phyloP scores from a whole-genome alignment of 2,113 vertebrate species.

The Paraplagusia blochii region DNA sequence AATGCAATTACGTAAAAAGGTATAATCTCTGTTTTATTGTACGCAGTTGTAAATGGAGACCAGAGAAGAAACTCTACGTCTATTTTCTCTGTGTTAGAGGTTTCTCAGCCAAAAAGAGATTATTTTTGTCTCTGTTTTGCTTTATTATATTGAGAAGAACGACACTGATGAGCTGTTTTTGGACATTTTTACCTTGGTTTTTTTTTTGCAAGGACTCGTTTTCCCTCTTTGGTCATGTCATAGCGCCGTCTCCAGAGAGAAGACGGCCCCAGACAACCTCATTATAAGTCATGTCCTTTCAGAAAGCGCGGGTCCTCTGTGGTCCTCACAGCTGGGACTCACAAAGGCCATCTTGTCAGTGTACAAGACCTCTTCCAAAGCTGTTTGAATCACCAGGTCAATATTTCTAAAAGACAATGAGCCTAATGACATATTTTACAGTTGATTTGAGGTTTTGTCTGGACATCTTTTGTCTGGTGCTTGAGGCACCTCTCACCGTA shows the following conservation, averaged over 20 bases:
- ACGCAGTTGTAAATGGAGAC: constrained; percentile 13
- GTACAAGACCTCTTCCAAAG: constrained; percentile 39
- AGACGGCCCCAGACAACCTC: constrained; percentile 52
- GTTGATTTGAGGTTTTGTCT: constrained; percentile 68
- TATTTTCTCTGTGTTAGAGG: neutral
- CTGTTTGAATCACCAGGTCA: constrained; percentile 47
- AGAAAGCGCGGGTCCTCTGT: constrained; percentile 23
- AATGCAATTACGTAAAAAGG: constrained; percentile 27
- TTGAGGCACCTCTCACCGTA: constrained; percentile 42
- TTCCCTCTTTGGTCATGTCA: constrained; percentile 36
- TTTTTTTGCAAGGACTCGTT: constrained; percentile 48
- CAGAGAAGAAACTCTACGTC: neutral
- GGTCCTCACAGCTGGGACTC: constrained; percentile 36
- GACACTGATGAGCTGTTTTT: constrained; percentile 1
- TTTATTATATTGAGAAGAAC: constrained; percentile 5
- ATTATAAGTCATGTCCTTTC: constrained; percentile 60
- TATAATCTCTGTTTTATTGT: constrained; percentile 22
- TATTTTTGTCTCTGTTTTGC: neutral
- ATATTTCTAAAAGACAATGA: constrained; percentile 64
- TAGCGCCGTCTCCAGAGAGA: constrained; percentile 29
- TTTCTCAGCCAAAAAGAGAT: neutral
- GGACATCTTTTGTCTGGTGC: constrained; percentile 47
- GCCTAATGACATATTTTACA: constrained; percentile 71
- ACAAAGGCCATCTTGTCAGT: constrained; percentile 61
- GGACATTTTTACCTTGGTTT: constrained; percentile 7